phyloP scores from a whole-genome alignment of 2,113 vertebrate species.

The Sapayoa aenigma region DNA sequence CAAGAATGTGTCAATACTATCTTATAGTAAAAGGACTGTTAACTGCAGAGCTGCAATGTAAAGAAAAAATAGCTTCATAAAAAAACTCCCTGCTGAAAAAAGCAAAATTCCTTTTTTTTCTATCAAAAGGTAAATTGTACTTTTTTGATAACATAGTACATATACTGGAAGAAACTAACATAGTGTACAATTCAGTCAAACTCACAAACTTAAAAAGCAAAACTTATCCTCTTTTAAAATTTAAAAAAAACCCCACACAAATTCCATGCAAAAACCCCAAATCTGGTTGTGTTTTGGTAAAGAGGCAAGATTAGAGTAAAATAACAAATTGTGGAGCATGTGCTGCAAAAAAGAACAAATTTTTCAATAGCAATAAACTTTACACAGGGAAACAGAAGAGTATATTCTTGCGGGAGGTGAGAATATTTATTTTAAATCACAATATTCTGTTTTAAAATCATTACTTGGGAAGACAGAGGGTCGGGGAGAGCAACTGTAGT shows the following conservation, averaged over 20 bases:
- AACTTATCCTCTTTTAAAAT: background rate
- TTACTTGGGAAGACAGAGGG: background rate
- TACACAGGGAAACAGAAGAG: background rate
- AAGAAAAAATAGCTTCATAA: constrained; percentile 10
- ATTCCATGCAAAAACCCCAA: background rate
- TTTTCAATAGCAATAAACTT: constrained; percentile 1
- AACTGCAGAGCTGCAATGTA: background rate
- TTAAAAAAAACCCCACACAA: background rate
- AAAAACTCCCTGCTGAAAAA: background rate
- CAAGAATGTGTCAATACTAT: constrained; percentile 25
- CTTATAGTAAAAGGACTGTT: constrained; percentile 10
- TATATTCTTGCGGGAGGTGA: constrained; percentile 17
- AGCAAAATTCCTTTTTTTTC: background rate
- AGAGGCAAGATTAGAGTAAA: background rate
- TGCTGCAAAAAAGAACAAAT: constrained; percentile 29
- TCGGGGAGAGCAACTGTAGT: background rate
- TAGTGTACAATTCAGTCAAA: background rate
- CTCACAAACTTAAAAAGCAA: background rate
- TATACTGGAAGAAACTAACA: background rate
- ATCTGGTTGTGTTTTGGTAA: background rate
- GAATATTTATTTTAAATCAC: constrained; percentile 11
- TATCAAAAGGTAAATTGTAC: background rate
- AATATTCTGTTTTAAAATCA: constrained; percentile 7
- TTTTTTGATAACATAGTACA: background rate
- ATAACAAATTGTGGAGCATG: background rate